phyloP scores from a whole-genome alignment of 2,888 invertebrate genomes.

The Drosophila greeni region DNA sequence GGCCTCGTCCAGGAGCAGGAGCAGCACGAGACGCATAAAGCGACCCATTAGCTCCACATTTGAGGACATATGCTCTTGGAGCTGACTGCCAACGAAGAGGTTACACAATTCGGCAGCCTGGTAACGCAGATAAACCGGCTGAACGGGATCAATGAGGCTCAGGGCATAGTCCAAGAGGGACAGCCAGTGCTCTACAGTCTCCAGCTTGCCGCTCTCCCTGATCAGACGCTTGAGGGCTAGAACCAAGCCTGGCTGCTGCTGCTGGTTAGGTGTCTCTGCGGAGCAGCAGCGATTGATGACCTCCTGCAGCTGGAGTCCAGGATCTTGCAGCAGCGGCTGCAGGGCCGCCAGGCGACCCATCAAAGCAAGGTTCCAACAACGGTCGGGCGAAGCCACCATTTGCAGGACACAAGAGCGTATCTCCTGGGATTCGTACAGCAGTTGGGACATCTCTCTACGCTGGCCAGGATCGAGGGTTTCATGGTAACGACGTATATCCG shows the following conservation, averaged over 20 bases:
- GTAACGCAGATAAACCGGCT: slow-evolving; percentile 66
- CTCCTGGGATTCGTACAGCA: slow-evolving; percentile 31
- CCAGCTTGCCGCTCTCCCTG: slow-evolving; percentile 37
- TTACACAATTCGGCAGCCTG: slow-evolving; percentile 67
- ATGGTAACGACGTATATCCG: slow-evolving; percentile 56
- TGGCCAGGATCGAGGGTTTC: slow-evolving; percentile 43
- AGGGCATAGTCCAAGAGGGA: slow-evolving; percentile 64
- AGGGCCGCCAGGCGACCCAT: slow-evolving; percentile 64
- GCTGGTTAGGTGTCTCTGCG: neutral
- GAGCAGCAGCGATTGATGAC: slow-evolving; percentile 60
- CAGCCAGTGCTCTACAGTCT: slow-evolving; percentile 50
- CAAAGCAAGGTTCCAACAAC: slow-evolving; percentile 57
- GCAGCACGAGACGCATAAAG: slow-evolving; percentile 66
- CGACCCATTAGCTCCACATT: slow-evolving; percentile 61
- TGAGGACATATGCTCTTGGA: slow-evolving; percentile 28
- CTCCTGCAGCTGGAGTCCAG: slow-evolving; percentile 47
- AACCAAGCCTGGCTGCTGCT: slow-evolving; percentile 69
- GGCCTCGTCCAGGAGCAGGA: slow-evolving; percentile 75
- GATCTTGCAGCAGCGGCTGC: slow-evolving; percentile 55
- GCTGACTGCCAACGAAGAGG: slow-evolving; percentile 45
- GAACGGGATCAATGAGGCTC: slow-evolving; percentile 62
- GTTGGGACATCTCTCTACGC: slow-evolving; percentile 35
- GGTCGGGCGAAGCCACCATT: slow-evolving; percentile 17
- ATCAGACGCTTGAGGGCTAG: slow-evolving; percentile 69
- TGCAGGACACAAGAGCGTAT: slow-evolving; percentile 16